Evolutionary conservation across 2,113 vertebrate species (phyloP).

Genomic region (Ovibos moschatus): DNA sequence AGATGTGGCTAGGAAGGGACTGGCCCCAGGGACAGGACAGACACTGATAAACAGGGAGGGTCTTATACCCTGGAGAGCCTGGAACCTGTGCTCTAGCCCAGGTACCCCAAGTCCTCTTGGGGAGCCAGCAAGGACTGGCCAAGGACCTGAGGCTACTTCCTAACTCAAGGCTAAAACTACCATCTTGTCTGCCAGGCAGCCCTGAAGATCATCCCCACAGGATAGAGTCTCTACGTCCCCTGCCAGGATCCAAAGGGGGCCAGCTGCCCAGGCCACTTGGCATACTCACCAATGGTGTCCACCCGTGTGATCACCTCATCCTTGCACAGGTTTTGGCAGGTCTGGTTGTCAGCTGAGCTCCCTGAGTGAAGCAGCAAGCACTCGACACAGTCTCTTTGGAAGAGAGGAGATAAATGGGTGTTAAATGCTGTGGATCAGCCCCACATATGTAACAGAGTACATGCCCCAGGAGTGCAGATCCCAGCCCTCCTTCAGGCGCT

Average conservation of each 20-base stretch:
- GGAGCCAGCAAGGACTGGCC: background rate
- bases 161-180: background rate
- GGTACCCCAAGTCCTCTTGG: background rate
- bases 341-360: constrained; percentile 92
- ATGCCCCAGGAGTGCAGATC: background rate
- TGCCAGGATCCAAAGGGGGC: background rate
- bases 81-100: background rate
- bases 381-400: constrained; percentile 94
- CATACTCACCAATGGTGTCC: constrained; percentile 89
- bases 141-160: background rate
- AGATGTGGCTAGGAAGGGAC: background rate
- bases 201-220: background rate
- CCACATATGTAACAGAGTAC: rapidly evolving
- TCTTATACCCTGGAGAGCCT: background rate
- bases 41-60: background rate
- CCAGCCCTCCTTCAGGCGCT: background rate
- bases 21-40: background rate
- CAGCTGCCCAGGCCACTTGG: background rate
- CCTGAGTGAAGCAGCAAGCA: constrained; percentile 90
- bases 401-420: background rate
- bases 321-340: constrained; percentile 94
- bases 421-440: background rate
- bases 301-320: constrained; percentile 90
- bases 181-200: background rate
- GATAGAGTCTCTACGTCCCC: background rate